Evolutionary conservation across 2,113 vertebrate species (phyloP).

Genomic region (Gallinago jamesoni): DNA sequence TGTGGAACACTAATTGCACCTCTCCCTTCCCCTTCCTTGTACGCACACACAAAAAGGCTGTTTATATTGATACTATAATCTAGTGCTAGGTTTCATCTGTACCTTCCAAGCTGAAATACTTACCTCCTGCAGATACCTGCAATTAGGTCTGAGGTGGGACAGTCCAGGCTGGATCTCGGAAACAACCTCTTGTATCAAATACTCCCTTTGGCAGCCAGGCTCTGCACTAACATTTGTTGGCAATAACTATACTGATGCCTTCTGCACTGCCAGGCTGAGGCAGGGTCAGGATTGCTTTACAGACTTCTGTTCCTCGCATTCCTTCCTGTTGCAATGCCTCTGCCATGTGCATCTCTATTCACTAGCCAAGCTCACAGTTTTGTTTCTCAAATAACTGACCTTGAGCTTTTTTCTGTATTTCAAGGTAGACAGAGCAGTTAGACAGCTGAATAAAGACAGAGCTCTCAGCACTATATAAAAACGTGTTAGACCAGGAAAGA

Average conservation of each 20-base stretch:
- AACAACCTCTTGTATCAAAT: not conserved
- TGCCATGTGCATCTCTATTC: not conserved
- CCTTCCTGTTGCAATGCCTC: not conserved
- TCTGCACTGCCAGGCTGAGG: not conserved
- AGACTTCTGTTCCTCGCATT: not conserved
- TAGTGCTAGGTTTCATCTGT: not conserved
- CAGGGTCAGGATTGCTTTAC: not conserved
- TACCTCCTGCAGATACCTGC: not conserved
- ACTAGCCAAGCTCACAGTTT: not conserved
- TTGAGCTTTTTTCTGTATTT: not conserved
- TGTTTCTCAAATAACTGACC: not conserved
- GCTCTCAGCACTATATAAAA: not conserved
- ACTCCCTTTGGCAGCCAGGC: not conserved
- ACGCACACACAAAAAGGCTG: not conserved
- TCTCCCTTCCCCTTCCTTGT: not conserved
- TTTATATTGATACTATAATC: not conserved
- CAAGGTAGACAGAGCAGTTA: not conserved
- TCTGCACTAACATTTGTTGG: not conserved
- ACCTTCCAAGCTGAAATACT: not conserved
- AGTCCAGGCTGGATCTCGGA: not conserved
- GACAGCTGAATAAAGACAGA: constrained; percentile 23
- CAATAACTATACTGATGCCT: not conserved
- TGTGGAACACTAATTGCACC: too few relatives aligned
- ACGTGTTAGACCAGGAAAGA: constrained; percentile 26
- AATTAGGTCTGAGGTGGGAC: not conserved